These are phyloP conservation scores for Mareca penelope DNA, from an alignment of 2,797 vertebrate genomes.

Conservation along the genomic window DNA sequence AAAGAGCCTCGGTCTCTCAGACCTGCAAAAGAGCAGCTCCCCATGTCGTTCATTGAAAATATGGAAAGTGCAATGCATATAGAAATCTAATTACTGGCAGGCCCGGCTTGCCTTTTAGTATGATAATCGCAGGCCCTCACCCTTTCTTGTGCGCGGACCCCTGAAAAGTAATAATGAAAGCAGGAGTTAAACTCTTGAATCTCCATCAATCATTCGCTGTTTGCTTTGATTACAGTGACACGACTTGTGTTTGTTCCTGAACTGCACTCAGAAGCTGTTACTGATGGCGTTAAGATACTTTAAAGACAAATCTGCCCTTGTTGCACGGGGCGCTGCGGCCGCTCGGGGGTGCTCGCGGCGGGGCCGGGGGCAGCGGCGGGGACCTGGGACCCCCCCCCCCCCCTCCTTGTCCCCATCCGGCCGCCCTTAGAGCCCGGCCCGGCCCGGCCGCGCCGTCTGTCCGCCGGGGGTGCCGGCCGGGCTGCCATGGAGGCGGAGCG, in stretches of 20 bases:
- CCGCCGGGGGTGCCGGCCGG: neutral
- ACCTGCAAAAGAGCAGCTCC: slow-evolving; percentile 31
- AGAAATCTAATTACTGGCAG: slow-evolving; percentile 43
- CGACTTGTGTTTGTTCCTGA: neutral
- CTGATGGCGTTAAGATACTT: neutral
- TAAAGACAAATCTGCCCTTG: neutral
- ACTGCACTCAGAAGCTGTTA: neutral
- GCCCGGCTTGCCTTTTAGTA: slow-evolving; percentile 14
- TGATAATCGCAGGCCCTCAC: neutral
- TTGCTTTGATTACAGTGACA: slow-evolving; percentile 1
- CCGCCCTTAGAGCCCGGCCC: neutral
- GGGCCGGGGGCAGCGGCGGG: too few species aligned
- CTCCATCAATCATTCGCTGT: neutral
- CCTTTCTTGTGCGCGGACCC: slow-evolving; percentile 18
- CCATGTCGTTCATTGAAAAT: neutral
- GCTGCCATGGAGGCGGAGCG: neutral
- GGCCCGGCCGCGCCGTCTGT: neutral
- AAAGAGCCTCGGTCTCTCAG: neutral
- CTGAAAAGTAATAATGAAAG: neutral
- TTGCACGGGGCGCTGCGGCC: too few species aligned
- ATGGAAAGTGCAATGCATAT: slow-evolving; percentile 34
- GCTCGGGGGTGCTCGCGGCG: neutral
- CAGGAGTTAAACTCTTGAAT: neutral
- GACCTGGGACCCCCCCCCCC: too few species aligned
- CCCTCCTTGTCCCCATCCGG: neutral